Conservation (phyloP, 2,888 invertebrate species). For the Leptopilina myrica region DNA sequence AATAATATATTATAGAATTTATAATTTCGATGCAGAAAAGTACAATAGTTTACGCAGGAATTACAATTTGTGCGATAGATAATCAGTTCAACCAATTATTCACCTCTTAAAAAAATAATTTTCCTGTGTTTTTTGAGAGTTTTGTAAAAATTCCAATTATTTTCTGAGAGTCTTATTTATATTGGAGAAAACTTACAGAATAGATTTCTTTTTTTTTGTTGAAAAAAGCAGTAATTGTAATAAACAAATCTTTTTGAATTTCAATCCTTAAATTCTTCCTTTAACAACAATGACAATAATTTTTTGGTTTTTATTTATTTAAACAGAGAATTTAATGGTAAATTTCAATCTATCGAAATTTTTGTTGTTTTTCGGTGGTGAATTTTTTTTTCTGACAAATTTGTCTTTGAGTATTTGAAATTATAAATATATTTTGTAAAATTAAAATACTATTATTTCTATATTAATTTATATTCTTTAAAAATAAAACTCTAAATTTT, state of each 20-base stretch:
- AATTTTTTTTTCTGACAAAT: too few relatives aligned
- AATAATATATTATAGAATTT: too few relatives aligned
- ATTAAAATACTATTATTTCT: too few relatives aligned
- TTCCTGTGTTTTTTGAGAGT: neutral
- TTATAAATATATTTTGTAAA: too few relatives aligned
- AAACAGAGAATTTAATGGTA: too few relatives aligned
- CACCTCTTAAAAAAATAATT: constrained; percentile 28
- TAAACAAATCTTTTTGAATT: neutral
- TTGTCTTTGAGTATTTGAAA: too few relatives aligned
- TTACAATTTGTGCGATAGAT: constrained; percentile 18
- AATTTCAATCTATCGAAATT: too few relatives aligned
- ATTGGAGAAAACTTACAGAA: neutral
- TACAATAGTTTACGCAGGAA: neutral
- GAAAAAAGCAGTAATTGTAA: neutral
- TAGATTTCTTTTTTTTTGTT: neutral
- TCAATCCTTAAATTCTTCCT: neutral
- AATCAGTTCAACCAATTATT: constrained; percentile 29
- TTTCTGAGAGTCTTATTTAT: constrained; percentile 14
- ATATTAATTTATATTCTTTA: too few relatives aligned
- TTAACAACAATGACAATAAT: too few relatives aligned
- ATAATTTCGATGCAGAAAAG: constrained; percentile 5
- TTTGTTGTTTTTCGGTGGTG: too few relatives aligned
- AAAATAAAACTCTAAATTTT: too few relatives aligned
- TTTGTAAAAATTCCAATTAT: constrained; percentile 18
- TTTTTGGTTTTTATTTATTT: too few relatives aligned